A percentile compares a stretch with the other conserved stretches of the same genome.
These are phyloP conservation scores for Palythoa grandiflora DNA, from an alignment of 92 coral and sea anemone genomes.

Conservation along the genomic window DNA sequence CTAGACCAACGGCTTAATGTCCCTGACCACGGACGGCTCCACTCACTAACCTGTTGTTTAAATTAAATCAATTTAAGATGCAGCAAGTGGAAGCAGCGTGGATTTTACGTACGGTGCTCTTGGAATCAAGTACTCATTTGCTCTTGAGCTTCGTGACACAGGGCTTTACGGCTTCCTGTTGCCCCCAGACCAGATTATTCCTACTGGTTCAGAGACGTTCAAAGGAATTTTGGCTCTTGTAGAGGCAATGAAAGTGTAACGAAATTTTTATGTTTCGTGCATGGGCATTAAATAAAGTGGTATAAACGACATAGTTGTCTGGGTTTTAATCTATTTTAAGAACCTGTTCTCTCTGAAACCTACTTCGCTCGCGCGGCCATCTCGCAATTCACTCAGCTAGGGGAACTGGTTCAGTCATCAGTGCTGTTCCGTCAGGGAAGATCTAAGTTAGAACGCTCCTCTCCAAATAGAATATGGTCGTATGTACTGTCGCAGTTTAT, in stretches of 20 bases:
- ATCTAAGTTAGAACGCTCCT: too few relatives aligned
- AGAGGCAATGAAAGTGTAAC: constrained; percentile 70
- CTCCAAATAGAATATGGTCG: too few relatives aligned
- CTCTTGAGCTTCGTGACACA: constrained; percentile 76
- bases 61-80: constrained; percentile 44
- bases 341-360: too few relatives aligned
- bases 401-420: too few relatives aligned
- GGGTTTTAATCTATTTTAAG: too few relatives aligned
- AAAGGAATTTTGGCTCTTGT: constrained; percentile 78
- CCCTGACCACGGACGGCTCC: too few relatives aligned
- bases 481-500: too few relatives aligned
- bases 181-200: constrained; percentile 77
- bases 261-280: background rate
- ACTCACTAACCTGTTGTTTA: background rate
- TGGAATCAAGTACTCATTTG: constrained; percentile 79
- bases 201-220: constrained; percentile 77
- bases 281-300: background rate
- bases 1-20: too few relatives aligned
- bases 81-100: constrained; percentile 79
- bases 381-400: too few relatives aligned
- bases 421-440: too few relatives aligned
- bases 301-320: too few relatives aligned
- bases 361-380: too few relatives aligned
- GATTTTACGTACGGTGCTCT: constrained; percentile 77
- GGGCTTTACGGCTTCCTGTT: constrained; percentile 80